These are phyloP conservation scores for Drosophila antonietae DNA, from an alignment of 2,888 invertebrate genomes.

Conservation along the genomic window DNA sequence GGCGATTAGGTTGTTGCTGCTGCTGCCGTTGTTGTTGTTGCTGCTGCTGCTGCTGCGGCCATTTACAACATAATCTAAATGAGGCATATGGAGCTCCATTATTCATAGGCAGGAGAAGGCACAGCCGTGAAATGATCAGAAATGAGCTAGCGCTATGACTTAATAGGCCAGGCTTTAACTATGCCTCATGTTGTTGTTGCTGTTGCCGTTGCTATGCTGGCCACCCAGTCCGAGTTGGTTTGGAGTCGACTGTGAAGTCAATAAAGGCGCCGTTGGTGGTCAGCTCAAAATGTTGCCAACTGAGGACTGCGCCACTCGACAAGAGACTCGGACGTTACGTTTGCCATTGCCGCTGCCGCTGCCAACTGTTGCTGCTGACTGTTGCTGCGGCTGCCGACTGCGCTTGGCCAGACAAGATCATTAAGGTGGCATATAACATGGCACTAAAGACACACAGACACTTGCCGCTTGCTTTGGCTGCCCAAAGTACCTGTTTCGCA, in stretches of 20 bases:
- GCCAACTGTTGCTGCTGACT: slow-evolving; percentile 10
- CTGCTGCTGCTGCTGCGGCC: slow-evolving; percentile 39
- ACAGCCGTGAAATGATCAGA: slow-evolving; percentile 72
- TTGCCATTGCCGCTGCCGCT: slow-evolving; percentile 26
- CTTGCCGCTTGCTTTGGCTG: slow-evolving; percentile 62
- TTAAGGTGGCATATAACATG: slow-evolving; percentile 83
- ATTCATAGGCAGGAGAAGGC: slow-evolving; percentile 67
- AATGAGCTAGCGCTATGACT: slow-evolving; percentile 81
- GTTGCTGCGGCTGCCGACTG: slow-evolving; percentile 39
- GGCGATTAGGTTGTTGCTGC: slow-evolving; percentile 20
- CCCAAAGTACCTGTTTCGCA: slow-evolving; percentile 77
- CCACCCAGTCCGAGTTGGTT: slow-evolving; percentile 58
- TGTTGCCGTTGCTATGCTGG: slow-evolving; percentile 36
- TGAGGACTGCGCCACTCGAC: slow-evolving; percentile 55
- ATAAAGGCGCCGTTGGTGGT: slow-evolving; percentile 84
- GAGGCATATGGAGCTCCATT: slow-evolving; percentile 71
- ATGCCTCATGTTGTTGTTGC: slow-evolving; percentile 42
- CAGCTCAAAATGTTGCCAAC: slow-evolving; percentile 76
- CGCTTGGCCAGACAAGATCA: slow-evolving; percentile 81
- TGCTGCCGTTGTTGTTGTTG: slow-evolving; percentile 22
- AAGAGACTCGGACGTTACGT: slow-evolving; percentile 44
- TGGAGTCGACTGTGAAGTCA: slow-evolving; percentile 73
- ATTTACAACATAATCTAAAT: slow-evolving; percentile 81
- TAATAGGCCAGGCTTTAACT: slow-evolving; percentile 77
- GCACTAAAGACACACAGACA: slow-evolving; percentile 79